Evolutionary conservation across 2,797 vertebrate species (phyloP), one percentile per base, ranked within the genome.

Genomic region (Coracias cyanogaster): DNA sequence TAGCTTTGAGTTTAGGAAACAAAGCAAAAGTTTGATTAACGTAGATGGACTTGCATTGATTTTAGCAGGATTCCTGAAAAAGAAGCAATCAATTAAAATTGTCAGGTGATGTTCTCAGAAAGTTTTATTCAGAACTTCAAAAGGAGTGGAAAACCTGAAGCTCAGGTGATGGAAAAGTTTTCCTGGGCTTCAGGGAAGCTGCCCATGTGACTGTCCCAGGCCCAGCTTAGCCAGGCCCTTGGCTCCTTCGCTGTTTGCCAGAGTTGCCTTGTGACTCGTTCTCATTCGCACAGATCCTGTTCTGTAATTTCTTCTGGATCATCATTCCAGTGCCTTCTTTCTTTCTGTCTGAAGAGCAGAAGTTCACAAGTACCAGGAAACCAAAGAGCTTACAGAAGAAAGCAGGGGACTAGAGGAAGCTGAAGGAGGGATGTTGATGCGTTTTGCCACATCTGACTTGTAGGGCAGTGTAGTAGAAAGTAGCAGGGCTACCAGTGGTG

Each of bases 401-500:
- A 49, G 18, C 13, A 16, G 6, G 26, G 41, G 35, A 17, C 37
- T 62, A 25, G 15, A 33, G 17, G 64, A 18, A 45, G 37, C 28
- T 70, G 11, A 33, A 35, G 37, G 43, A 37, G 22, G 24, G 29
- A 64, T 79, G 69, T 16, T 60, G 41, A 7, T 69, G 29, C 8
- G 1, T 70, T 92, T 84, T 72, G 35, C 14, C 24, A 29, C 18
- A 2, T 51, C 33, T 84, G 74, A 35, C 22, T 51, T 16, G 31
- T 6, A 76, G 54, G 33, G 25, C 15, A 25, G 43, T 41, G 54
- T 24, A 20, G 9, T 10, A 60, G 49, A 58, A 67, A 60, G 31
- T 6, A 41, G 74, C 26, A 76, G 26, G 22, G n/a, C 39, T 51
- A 5, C 6, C 4, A 15, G 11, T 0, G 0, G 15, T 19, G 33